Evolutionary conservation across 2,113 vertebrate species (phyloP), one percentile per base, ranked within the genome.

Genomic region (Anolis carolinensis): DNA sequence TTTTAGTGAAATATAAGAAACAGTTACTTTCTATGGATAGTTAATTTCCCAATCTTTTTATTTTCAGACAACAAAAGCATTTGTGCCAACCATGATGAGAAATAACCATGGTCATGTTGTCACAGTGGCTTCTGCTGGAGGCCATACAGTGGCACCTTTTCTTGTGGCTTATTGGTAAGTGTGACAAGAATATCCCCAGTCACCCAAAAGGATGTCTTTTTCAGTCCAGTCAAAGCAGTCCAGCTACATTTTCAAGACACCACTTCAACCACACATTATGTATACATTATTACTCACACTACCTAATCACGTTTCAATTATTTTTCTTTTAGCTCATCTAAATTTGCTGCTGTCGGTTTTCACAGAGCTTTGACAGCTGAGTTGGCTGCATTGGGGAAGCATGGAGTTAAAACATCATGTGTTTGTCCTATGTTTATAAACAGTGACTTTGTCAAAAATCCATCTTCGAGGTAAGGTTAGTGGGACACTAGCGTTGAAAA

Each of bases 331-430:
- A 97, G 96, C 82, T 97, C 96, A 14, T 96, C 93, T 92, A 97
- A 97, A 83, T 97, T 96, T 92, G 96, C 96, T 84, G 95, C 96
- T 5, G 96, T 97, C 81, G 96, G 96, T 78, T 92, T 97, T 89
- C 96, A 96, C 39, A 92, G 77, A 88, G 92, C 92, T 82, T 82
- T 97, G 88, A 97, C 96, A 9, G 92, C 90, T n/a, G 96, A 97
- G 85, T 87, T 97, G 50, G 52, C 75, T 73, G 87, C 90, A 52
- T 84, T 96, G 7, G 87, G 80, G 74, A 93, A 80, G 79, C 86
- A 93, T 0, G 96, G 96, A 23, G 63, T 97, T 72, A 95, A 96
- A 91, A 97, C 96, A 0, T 90, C 95, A 0, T 97, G 96, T 62
- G 90, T 97, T 34, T 97, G 87, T 1, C 96, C 96, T 0, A 92